Evolutionary conservation across 2,113 vertebrate genomes (phyloP).

Genomic region (Alosa alosa): DNA sequence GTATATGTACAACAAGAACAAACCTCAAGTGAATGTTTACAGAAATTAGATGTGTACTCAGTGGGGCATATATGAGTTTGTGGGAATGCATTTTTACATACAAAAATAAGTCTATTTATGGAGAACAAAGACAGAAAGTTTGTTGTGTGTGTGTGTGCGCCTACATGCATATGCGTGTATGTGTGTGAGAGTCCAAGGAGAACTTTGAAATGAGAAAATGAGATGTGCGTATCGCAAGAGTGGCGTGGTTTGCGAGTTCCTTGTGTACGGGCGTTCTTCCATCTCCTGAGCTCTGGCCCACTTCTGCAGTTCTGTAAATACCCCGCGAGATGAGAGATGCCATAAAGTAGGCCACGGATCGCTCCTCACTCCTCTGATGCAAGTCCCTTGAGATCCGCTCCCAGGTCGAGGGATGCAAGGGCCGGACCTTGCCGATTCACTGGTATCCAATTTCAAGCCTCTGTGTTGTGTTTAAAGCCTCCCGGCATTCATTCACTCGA

Average conservation of each 20-base stretch:
- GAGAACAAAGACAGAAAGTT: conserved; percentile 25
- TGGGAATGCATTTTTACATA: neutral
- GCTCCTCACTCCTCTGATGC: conserved; percentile 23
- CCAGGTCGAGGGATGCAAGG: conserved; percentile 12
- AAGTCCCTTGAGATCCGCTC: neutral
- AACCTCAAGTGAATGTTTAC: neutral
- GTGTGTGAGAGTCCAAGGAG: neutral
- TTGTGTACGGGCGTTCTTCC: conserved; percentile 1
- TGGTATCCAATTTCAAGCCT: conserved; percentile 11
- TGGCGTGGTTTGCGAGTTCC: neutral
- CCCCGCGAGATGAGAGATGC: conserved; percentile 22
- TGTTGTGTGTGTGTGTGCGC: conserved; percentile 19
- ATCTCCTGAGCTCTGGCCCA: conserved; percentile 37
- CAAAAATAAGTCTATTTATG: neutral
- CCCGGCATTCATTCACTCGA: neutral
- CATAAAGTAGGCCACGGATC: conserved; percentile 33
- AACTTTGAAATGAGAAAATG: conserved; percentile 30
- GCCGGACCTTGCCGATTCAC: neutral
- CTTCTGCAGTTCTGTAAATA: conserved; percentile 38
- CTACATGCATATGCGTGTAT: conserved; percentile 27
- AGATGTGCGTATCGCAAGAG: neutral
- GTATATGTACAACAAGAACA: neutral
- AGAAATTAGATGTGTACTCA: neutral
- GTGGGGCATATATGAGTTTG: neutral
- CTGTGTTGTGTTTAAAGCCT: conserved; percentile 16